Conservation (phyloP, 2,113 vertebrate genomes). For the Percina caprodes region DNA sequence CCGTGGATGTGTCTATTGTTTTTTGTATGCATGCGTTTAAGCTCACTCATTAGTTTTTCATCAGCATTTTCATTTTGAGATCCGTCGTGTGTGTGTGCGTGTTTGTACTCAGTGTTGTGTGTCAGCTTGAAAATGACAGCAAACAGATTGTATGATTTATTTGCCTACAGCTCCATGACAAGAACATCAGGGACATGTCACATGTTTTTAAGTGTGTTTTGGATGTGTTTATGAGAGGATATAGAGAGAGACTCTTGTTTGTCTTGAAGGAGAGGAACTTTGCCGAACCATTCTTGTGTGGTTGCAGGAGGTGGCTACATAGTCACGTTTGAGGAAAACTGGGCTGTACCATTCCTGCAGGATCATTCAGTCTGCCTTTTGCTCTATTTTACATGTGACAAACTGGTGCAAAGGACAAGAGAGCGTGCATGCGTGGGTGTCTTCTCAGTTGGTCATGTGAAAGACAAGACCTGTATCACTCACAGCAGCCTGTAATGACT, state of each 20-base stretch:
- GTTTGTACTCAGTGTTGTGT: constrained; percentile 43
- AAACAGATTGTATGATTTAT: constrained; percentile 73
- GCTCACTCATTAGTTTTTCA: constrained; percentile 1
- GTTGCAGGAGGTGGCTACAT: not conserved
- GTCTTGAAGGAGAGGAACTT: constrained; percentile 10
- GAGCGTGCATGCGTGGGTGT: not conserved
- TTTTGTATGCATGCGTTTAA: constrained; percentile 43
- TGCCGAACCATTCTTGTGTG: constrained; percentile 4
- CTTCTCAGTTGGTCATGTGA: constrained; percentile 37
- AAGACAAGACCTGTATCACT: constrained; percentile 48
- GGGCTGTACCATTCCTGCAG: constrained; percentile 27
- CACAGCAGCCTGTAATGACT: constrained; percentile 31
- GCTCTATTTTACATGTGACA: not conserved
- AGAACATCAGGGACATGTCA: constrained; percentile 38
- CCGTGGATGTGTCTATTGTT: constrained; percentile 42
- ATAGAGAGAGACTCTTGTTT: not conserved
- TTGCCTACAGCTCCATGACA: constrained; percentile 52
- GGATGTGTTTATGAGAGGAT: not conserved
- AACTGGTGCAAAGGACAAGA: not conserved
- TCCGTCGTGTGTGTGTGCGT: not conserved
- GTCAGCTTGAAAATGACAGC: constrained; percentile 71
- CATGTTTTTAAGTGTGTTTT: constrained; percentile 6
- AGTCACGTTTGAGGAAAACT: constrained; percentile 24
- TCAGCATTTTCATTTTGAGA: too few relatives aligned
- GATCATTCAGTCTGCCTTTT: not conserved